Evolutionary conservation across 2,797 vertebrate species (phyloP), one percentile per base, ranked within the genome.

Genomic region (Zonotrichia albicollis): DNA sequence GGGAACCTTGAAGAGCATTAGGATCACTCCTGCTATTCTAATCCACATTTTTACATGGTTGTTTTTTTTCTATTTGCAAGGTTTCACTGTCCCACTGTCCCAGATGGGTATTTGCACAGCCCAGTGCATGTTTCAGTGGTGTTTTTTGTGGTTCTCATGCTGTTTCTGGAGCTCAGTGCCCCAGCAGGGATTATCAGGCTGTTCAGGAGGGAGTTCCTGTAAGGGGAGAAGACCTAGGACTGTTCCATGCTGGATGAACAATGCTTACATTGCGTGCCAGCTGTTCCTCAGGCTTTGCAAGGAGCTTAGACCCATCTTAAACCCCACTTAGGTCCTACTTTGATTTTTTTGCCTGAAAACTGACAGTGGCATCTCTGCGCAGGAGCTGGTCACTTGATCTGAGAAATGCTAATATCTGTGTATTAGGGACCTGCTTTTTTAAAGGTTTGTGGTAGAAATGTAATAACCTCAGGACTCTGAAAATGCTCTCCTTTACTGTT

Each of bases 231-330:
- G 80, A 50, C 7, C 48, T 16, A 23, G 55, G 60, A 30, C 36
- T 57, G 46, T 32, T 78, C 87, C 18, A 43, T 11, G 23, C 48
- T 64, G 60, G 36, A 64, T 81, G 60, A 88, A 84, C 55, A 81
- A 46, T 6, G 42, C 73, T 88, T 57, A 29, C 29, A 62, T 83
- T 68, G 40, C 93, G 22, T 57, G 36, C 70, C 95, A 96, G 91
- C 86, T 92, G 91, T 88, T 95, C 43, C 29, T 81, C 46, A 25
- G 68, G 73, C 73, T 90, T 87, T 89, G 42, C 42, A 86, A 81
- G 46, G 79, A 85, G 73, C 66, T 95, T 86, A 83, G 26, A 79
- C n/a, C 48, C 62, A 60, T 74, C 62, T 78, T 53, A 91, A 89
- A 72, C 73, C n/a, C 32, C 43, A 60, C 51, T 86, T 89, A 89